A percentile compares a stretch with the other conserved stretches of the same genome.
Conservation (phyloP, 1,140 invertebrate genomes). For the Melipona quadrifasciata region DNA sequence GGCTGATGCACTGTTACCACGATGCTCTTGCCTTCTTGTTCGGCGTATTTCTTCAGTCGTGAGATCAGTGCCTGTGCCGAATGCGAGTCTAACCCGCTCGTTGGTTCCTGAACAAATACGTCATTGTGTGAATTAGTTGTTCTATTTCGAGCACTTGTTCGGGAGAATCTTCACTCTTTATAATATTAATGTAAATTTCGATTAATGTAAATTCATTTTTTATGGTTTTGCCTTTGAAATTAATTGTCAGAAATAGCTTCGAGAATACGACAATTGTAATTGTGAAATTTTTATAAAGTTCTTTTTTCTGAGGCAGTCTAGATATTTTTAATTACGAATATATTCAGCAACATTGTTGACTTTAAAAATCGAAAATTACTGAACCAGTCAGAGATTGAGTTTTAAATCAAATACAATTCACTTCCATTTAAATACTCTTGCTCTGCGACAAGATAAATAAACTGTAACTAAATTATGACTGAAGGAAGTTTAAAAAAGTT, state of each 20-base stretch:
- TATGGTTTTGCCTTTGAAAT: neutral
- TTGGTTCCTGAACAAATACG: constrained; percentile 87
- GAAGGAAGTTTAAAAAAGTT: too few relatives aligned
- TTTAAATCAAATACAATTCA: too few relatives aligned
- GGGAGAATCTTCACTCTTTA: neutral
- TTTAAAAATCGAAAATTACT: too few relatives aligned
- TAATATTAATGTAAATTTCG: too few relatives aligned
- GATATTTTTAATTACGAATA: neutral
- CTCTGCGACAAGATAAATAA: too few relatives aligned
- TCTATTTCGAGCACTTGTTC: neutral
- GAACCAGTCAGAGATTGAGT: too few relatives aligned
- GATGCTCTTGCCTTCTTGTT: constrained; percentile 90
- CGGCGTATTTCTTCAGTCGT: constrained; percentile 88
- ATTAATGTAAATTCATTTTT: neutral
- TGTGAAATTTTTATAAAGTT: neutral
- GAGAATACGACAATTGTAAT: neutral
- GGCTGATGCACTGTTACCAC: constrained; percentile 93
- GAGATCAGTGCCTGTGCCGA: constrained; percentile 90
- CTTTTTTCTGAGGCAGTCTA: too few relatives aligned
- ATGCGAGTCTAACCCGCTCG: constrained; percentile 92
- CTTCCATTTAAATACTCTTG: too few relatives aligned
- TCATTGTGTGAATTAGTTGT: neutral
- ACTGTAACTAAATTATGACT: too few relatives aligned
- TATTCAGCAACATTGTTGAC: too few relatives aligned
- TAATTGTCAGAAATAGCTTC: rapidly evolving